Base-by-base conservation (phyloP, 1,140 invertebrate genomes). In the Drosophila bocqueti region DNA sequence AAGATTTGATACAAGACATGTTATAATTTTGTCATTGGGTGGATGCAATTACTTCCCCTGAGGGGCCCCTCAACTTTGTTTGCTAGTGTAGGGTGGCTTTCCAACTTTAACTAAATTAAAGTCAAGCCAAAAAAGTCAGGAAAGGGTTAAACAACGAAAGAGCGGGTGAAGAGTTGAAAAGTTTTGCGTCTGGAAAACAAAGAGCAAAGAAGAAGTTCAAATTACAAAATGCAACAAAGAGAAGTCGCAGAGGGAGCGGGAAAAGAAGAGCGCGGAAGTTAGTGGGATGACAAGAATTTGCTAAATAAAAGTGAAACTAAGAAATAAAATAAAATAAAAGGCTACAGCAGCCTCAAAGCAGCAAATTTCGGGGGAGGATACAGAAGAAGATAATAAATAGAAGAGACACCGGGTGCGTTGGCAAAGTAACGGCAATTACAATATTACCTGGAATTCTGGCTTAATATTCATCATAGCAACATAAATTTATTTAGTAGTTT, bases 191-290 rank as follows among this genome's bases (percentile, higher is more conserved):
- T 78, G 73, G 42, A 46, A 64, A 77, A 77, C 60, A 85, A 46
- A 76, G 67, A 54, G 74, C 49, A 68, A 77, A 45, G 54, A 43
- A 74, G 31, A 79, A 78, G 62, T 81, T 87, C 63, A 87, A 87
- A 87, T 81, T 87, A 76, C 83, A 79, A 87, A 86, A 83, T 87
- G 83, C 83, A 87, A 80, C 80, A 87, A 83, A 86, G 64, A 67
- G 61, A 67, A 83, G 67, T 45, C 36, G 16, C 45, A 58, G 24
- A 79, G 69, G 55, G 50, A 43, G 24, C 4, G 16, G 47, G 38
- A 1, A 21, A 29, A 7, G 16, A 8, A 26, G 34, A 24, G 16
- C 38, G 26, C 18, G 36, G 9, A 49, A 49, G 47, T 29, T 15
- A 38, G 26, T 34, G 50, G 52, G 62, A 84, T 63, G 61, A 67